Conservation (phyloP, 2,888 invertebrate genomes). For the Nymphalis urticae region DNA sequence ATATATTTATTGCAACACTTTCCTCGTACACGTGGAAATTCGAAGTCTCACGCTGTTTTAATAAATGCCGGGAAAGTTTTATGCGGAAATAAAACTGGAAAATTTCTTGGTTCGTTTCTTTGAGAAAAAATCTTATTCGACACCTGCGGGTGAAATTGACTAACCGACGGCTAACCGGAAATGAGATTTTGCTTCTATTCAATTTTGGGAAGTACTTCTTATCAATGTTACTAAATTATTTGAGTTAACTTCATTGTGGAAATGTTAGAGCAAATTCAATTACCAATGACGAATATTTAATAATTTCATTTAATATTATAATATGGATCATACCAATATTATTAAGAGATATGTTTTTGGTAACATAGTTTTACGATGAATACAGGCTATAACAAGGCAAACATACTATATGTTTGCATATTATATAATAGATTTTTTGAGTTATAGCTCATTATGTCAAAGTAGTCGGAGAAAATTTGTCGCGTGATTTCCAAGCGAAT, state of each 20-base stretch:
- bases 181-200: constrained; percentile 36
- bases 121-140: constrained; percentile 30
- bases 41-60: constrained; percentile 26
- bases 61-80: constrained; percentile 31
- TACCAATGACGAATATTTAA: too few relatives aligned
- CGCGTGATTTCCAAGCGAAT: too few relatives aligned
- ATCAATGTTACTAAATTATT: constrained; percentile 6
- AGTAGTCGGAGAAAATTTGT: too few relatives aligned
- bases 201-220: constrained; percentile 19
- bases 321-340: neutral
- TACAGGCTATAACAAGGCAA: too few relatives aligned
- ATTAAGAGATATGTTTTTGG: too few relatives aligned
- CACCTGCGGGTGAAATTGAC: constrained; percentile 36
- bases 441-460: too few relatives aligned
- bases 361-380: too few relatives aligned
- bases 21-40: neutral
- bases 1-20: neutral
- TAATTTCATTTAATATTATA: neutral
- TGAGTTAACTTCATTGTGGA: constrained; percentile 1
- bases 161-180: constrained; percentile 34
- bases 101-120: constrained; percentile 29
- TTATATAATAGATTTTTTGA: too few relatives aligned
- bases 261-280: neutral
- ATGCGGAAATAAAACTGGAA: constrained; percentile 32
- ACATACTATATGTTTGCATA: too few relatives aligned